phyloP scores from a whole-genome alignment of 2,888 invertebrate genomes.

The Hymenopus coronatus region DNA sequence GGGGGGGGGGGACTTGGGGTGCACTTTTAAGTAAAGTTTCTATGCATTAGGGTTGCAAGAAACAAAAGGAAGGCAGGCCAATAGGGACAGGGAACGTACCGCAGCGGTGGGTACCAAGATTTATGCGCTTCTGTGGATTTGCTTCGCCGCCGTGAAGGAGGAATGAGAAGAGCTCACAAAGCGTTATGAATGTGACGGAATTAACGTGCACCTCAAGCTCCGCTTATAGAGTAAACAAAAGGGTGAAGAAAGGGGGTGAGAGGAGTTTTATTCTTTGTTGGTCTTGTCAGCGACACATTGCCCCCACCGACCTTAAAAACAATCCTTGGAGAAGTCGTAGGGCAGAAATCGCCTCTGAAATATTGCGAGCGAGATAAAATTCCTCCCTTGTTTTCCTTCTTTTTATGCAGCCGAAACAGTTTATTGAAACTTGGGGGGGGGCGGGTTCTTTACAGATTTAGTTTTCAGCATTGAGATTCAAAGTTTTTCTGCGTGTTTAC shows the following conservation, averaged over 20 bases:
- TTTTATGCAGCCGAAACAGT: background rate
- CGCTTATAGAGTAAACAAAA: constrained; percentile 9
- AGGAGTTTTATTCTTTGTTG: background rate
- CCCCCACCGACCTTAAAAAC: background rate
- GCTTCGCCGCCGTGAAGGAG: background rate
- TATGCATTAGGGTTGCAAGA: background rate
- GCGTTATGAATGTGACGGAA: constrained; percentile 13
- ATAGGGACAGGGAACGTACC: background rate
- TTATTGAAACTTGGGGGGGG: background rate
- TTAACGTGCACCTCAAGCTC: background rate
- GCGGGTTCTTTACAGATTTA: background rate
- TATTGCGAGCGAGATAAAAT: background rate
- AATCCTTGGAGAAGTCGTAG: background rate
- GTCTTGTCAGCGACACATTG: background rate
- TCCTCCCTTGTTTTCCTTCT: background rate
- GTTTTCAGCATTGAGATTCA: no score
- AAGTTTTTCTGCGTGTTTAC: no score
- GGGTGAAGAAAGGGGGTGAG: background rate
- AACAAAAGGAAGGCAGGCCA: background rate
- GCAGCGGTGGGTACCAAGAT: background rate
- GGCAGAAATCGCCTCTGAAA: background rate
- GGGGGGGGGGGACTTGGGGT: background rate
- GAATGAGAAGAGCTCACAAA: background rate
- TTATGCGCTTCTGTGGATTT: constrained; percentile 10
- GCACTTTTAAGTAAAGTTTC: background rate